Evolutionary conservation across 2,797 vertebrate species (phyloP), one percentile per base, ranked within the genome.

Genomic region (Cuculus canorus): DNA sequence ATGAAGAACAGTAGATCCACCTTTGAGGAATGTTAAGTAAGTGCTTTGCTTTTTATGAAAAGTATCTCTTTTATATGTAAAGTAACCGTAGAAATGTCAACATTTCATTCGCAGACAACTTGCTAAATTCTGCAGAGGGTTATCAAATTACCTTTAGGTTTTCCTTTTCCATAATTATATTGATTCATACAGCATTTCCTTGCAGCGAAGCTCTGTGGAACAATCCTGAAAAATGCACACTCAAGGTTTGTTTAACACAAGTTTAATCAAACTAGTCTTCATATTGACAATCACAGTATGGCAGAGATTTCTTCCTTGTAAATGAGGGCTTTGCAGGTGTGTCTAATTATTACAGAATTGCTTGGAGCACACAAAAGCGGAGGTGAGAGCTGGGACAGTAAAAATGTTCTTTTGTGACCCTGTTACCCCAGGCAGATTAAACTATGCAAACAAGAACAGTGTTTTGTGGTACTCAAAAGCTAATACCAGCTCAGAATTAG

Each of bases 1-100:
- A 97, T 96, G 93, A 97, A 96, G 93, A 97, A 92, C 71, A 90
- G 63, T 75, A 84, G 89, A 93, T 73, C 60, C 78, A 95, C 83
- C 45, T 80, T 95, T 89, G 78, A 95, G 88, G 95, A 97, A 97
- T 97, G 86, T 94, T 96, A 97, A 97, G 84, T 90, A 93, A 87
- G 77, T 88, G 71, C 78, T 83, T 86, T 96, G 86, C 64, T 93
- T 96, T 93, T 92, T 76, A 72, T 80, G 88, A 91, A 96, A 95
- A 82, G 50, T 82, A 71, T 57, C 72, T 91, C 66, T 96, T 96
- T 95, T 93, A 92, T 69, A 92, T 81, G 73, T 91, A 96, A 96
- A 96, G 33, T 76, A 96, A 92, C 73, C 60, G 32, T n/a, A 84
- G 79, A 94, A 95, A 82, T 95, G 82, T 95, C 90, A 96, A 95